Evolutionary conservation across 2,113 vertebrate species (phyloP).

Genomic region (Austrofundulus limnaeus): DNA sequence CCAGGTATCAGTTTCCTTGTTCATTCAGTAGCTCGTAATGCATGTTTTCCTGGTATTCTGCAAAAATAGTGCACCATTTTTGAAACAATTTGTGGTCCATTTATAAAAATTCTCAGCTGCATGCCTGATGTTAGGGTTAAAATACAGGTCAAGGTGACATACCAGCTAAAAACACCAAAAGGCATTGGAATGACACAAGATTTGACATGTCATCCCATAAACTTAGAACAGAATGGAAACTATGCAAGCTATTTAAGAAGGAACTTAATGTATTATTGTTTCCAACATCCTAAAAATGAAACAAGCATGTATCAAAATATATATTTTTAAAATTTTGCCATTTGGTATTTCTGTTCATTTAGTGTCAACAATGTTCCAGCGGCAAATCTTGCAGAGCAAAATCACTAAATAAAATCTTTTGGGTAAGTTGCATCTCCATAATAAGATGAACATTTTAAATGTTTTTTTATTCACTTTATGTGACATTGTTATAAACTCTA

Average conservation of each 20-base stretch:
- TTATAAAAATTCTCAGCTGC: not conserved
- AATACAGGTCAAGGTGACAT: not conserved
- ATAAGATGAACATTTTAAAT: not conserved
- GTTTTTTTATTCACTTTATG: not conserved
- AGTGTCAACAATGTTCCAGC: too few species aligned
- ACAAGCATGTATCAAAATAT: not conserved
- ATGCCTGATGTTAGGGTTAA: not conserved
- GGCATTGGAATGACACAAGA: not conserved
- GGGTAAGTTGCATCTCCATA: not conserved
- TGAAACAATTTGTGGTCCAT: not conserved
- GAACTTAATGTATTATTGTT: not conserved
- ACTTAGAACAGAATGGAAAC: not conserved
- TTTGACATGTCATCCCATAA: not conserved
- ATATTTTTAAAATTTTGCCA: not conserved
- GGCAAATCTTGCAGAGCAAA: not conserved
- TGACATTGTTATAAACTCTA: not conserved
- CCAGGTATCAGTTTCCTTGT: constrained; percentile 3
- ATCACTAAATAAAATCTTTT: not conserved
- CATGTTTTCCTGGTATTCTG: not conserved
- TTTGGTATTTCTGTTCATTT: not conserved
- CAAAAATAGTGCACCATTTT: not conserved
- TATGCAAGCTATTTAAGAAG: not conserved
- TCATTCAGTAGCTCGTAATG: constrained; percentile 3
- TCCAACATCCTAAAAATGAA: not conserved
- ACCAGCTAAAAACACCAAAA: too few species aligned